These are phyloP conservation scores for Lacerta bilineata DNA, from an alignment of 2,797 vertebrate genomes.

Conservation along the genomic window DNA sequence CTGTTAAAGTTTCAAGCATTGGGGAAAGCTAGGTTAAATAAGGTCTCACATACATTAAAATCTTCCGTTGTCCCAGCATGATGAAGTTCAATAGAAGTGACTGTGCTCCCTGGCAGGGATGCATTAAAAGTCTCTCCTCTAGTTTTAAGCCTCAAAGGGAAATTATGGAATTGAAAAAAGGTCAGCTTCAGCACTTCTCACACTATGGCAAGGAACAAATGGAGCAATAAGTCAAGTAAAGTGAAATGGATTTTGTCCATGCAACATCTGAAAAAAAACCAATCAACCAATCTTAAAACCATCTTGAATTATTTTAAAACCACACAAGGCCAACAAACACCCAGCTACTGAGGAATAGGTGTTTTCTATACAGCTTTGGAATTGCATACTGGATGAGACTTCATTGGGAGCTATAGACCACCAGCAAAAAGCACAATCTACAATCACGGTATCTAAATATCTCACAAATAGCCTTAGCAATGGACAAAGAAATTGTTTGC, in stretches of 20 bases:
- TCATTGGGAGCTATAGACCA: neutral
- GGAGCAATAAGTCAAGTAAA: slow-evolving; percentile 40
- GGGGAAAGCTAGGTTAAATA: neutral
- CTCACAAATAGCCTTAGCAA: neutral
- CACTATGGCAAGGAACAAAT: slow-evolving; percentile 35
- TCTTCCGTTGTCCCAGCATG: slow-evolving; percentile 10
- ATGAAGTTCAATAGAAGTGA: slow-evolving; percentile 19
- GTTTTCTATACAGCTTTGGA: neutral
- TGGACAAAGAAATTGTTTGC: neutral
- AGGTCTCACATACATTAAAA: slow-evolving; percentile 15
- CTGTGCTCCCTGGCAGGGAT: slow-evolving; percentile 3
- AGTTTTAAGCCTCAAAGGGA: slow-evolving; percentile 27
- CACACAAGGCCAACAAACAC: slow-evolving; percentile 7
- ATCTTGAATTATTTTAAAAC: slow-evolving; percentile 49
- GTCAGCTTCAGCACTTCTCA: slow-evolving; percentile 35
- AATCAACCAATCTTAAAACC: slow-evolving; percentile 49
- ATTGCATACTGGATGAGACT: neutral
- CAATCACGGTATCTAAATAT: neutral
- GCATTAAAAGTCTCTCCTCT: slow-evolving; percentile 10
- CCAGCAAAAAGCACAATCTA: neutral
- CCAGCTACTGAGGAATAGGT: neutral
- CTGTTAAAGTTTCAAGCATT: neutral
- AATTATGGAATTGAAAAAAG: slow-evolving; percentile 49
- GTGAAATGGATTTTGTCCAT: slow-evolving; percentile 46
- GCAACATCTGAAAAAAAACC: slow-evolving; percentile 49